Evolutionary conservation across 1,140 invertebrate genomes (phyloP).

Genomic region (Leptinotarsa undecemlineata): DNA sequence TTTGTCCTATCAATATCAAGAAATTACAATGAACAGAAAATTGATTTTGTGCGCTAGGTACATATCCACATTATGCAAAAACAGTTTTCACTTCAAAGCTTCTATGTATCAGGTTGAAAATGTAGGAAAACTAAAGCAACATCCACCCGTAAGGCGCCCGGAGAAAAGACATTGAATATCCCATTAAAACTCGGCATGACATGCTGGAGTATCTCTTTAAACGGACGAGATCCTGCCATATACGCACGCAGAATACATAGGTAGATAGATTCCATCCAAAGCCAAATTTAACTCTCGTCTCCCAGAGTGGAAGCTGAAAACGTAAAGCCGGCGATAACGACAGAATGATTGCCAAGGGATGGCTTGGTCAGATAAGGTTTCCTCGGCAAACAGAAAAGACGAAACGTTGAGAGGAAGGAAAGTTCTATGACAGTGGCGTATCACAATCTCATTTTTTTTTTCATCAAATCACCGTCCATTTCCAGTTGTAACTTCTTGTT

Average conservation of each 20-base stretch:
- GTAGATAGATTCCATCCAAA: slow-evolving; percentile 18
- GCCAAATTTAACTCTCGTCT: slow-evolving; percentile 22
- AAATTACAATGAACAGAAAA: too few relatives aligned
- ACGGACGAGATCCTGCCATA: not conserved
- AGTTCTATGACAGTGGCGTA: not conserved
- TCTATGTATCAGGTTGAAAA: not conserved
- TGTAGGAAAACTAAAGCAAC: not conserved
- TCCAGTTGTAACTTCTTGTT: too few relatives aligned
- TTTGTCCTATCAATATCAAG: too few relatives aligned
- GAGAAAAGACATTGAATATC: slow-evolving; percentile 24
- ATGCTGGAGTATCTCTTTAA: slow-evolving; percentile 21
- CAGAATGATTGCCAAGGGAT: slow-evolving; percentile 34
- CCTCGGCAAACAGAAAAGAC: slow-evolving; percentile 29
- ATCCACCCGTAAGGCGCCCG: not conserved
- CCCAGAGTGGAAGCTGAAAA: slow-evolving; percentile 21
- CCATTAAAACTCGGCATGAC: slow-evolving; percentile 29
- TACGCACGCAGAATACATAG: slow-evolving; percentile 7
- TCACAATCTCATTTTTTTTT: not conserved
- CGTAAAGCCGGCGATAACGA: slow-evolving; percentile 31
- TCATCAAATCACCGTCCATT: too few relatives aligned
- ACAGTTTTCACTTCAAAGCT: not conserved
- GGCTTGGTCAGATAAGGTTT: slow-evolving; percentile 36
- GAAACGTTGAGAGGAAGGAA: not conserved
- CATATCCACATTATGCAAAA: not conserved
- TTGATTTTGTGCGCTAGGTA: too few relatives aligned